Base-by-base conservation (phyloP, 2,113 vertebrate species). In the Hypanus sabinus region DNA sequence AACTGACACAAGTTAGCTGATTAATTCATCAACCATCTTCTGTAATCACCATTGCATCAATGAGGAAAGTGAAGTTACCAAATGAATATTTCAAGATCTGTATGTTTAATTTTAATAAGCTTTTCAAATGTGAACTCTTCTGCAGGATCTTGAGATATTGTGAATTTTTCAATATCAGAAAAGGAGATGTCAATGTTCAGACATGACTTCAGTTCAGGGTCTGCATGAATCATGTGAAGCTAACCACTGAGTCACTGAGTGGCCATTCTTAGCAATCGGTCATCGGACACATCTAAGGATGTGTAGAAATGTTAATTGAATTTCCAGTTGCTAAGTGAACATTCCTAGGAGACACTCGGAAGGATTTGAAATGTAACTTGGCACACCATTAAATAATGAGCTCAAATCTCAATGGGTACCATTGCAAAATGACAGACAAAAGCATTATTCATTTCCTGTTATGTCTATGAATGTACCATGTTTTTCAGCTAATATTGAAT, bases 131-230 rank as follows among this genome's bases (percentile, higher is more conserved):
- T 20, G 20, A 57, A 83, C 55, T 57, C 38, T 11, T 83, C 27
- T 85, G 46, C 46, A 85, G 55, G 46, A 57, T 27, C 8, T 30
- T 85, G 27, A 77, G 75, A 24, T 76, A 30, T n/a, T 16, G 27
- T 60, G 57, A 88, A 36, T 38, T 38, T 70, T 92, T 71, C 88
- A 71, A 71, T 38, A 92, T 73, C n/a, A 38, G 14, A 71, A 73
- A 92, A 46, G 33, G 36, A 91, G 60, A 91, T 38, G 70, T 93
- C 68, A 46, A 7, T 55, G 24, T 93, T 93, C 91, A 93, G 91
- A 93, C 91, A 93, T 93, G 91, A 93, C 91, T 93, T 93, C 91
- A 93, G 70, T 93, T 93, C 38, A 75, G 73, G 38, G 91, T 46
- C 68, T 55, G 24, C 38, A 93, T 93, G 91, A 93, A 93, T 93